These are phyloP conservation scores for Pristionchus japonicus DNA, from an alignment of 2,888 invertebrate genomes.

Conservation along the genomic window DNA sequence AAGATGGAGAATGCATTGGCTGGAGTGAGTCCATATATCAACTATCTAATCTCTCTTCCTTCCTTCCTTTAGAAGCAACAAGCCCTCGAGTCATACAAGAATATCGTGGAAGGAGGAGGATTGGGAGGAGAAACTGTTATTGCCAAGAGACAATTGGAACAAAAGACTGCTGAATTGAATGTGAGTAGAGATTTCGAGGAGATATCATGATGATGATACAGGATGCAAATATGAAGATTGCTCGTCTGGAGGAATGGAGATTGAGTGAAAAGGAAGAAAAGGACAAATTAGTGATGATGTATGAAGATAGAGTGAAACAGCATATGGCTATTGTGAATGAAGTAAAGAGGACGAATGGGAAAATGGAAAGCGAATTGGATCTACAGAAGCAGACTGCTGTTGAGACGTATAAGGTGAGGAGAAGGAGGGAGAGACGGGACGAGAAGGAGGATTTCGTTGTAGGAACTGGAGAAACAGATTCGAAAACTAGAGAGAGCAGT, in stretches of 20 bases:
- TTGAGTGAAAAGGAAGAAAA: conserved; percentile 38
- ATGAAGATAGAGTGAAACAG: conserved; percentile 42
- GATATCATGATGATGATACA: background rate
- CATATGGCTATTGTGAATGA: background rate
- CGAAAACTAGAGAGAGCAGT: background rate
- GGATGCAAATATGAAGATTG: background rate
- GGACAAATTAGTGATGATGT: background rate
- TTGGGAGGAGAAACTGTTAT: conserved; percentile 12
- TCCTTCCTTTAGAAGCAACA: conserved; percentile 55
- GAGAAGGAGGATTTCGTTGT: no score
- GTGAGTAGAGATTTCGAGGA: background rate
- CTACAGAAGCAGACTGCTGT: conserved; percentile 57
- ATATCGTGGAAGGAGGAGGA: conserved; percentile 51
- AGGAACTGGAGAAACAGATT: conserved; percentile 45
- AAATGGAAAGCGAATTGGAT: conserved; percentile 59
- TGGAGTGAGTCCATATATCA: background rate
- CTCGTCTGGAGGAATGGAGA: conserved; percentile 41
- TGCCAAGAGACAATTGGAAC: background rate
- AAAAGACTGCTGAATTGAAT: background rate
- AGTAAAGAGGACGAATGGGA: conserved; percentile 52
- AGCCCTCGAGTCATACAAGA: conserved; percentile 55
- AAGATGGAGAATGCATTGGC: conserved; percentile 19
- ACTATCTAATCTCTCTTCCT: no score
- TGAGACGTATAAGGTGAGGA: conserved; percentile 43
- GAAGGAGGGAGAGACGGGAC: background rate